phyloP scores from a whole-genome alignment of 2,888 invertebrate genomes.

The Allolobophora icterica region DNA sequence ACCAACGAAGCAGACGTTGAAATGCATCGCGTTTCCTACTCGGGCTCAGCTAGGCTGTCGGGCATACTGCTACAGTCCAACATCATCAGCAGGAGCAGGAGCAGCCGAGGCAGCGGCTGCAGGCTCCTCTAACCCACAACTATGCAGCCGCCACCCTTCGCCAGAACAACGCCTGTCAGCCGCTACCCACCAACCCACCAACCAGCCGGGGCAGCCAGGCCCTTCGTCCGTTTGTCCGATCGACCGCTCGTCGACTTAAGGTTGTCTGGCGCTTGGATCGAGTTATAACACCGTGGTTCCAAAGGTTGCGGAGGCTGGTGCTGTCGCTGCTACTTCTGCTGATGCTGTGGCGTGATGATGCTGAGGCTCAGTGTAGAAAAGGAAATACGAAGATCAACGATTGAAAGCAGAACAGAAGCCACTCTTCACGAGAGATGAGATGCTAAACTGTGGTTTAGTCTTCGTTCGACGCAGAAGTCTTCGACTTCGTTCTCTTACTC shows the following conservation, averaged over 20 bases:
- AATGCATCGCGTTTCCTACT: constrained; percentile 3
- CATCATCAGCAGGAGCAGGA: background rate
- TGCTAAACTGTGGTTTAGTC: background rate
- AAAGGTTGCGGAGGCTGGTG: background rate
- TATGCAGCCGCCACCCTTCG: too few relatives aligned
- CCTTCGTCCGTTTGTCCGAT: background rate
- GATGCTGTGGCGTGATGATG: background rate
- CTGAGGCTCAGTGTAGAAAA: background rate
- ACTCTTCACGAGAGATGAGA: background rate
- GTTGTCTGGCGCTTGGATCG: background rate
- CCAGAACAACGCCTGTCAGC: background rate
- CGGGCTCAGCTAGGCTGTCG: background rate
- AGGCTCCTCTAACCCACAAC: background rate
- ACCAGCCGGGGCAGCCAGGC: background rate
- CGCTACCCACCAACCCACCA: background rate
- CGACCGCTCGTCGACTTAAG: constrained; percentile 11
- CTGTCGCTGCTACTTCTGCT: background rate
- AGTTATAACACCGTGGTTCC: background rate
- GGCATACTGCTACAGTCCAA: background rate
- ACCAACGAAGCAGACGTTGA: background rate
- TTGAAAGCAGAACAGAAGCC: background rate
- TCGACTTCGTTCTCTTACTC: too few relatives aligned
- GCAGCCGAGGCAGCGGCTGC: background rate
- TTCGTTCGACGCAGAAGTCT: background rate
- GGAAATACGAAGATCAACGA: background rate